Evolutionary conservation across 2,113 vertebrate species (phyloP), one percentile per base, ranked within the genome.

Genomic region (Herpailurus yagouaroundi): DNA sequence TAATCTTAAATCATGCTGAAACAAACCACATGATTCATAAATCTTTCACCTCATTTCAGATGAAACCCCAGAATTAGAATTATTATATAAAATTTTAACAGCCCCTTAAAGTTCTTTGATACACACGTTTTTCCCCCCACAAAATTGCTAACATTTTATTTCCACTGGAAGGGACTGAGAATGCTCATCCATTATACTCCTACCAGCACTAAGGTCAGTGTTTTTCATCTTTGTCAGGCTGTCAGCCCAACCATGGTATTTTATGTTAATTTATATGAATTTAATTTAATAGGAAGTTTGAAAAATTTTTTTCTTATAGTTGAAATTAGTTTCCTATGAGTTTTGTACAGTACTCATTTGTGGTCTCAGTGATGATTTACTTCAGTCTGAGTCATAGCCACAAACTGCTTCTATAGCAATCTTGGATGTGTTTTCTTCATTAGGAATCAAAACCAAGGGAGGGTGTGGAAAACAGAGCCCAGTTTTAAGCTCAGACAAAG

Each of bases 271-370:
- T 74, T 50, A 45, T 48, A 50, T 73, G 57, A 18, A 64, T 60
- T 96, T 96, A 95, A 87, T 91, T 93, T 73, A 64, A 23, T n/a
- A 89, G 52, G 48, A 48, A 77, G 60, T 94, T 73, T 57, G 74
- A 50, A 83, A 5, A 50, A 73, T 73, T 80, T 48, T 74, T 89
- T 45, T 9, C 45, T 90, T 95, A 74, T 87, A 50, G 57, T 57
- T 76, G 63, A 97, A 93, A 96, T 96, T 68, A 76, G 60, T 93
- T 77, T 97, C 89, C 80, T 77, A 73, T 80, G 66, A 89, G 93
- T 66, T 95, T 82, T 50, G 33, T 77, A 50, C 92, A 97, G 64
- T n/a, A 29, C 50, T 97, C 73, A 88, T 90, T 95, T 95, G 90
- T 84, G 80, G 52, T 84, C 82, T 83, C 52, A n/a, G 52, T 74